These are phyloP conservation scores for Lasioglossum lativentre DNA, from an alignment of 2,888 invertebrate species.

Conservation along the genomic window DNA sequence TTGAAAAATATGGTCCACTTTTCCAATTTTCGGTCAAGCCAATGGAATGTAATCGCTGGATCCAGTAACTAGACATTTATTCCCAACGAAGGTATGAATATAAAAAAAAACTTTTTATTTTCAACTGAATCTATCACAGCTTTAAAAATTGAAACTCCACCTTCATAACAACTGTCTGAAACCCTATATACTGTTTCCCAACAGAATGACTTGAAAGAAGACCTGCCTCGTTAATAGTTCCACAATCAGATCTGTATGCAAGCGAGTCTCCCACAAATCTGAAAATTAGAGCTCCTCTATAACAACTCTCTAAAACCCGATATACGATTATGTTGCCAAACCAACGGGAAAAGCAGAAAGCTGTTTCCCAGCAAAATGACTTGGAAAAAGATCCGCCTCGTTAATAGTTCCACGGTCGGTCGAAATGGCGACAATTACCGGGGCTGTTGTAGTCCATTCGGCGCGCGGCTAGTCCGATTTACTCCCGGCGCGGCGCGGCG, in stretches of 20 bases:
- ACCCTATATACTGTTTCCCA: too few species aligned
- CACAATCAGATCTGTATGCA: neutral
- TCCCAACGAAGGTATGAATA: too few species aligned
- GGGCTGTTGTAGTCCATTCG: neutral
- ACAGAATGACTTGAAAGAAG: too few species aligned
- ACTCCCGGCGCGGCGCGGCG: neutral
- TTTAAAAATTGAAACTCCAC: too few species aligned
- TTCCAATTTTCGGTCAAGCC: too few species aligned
- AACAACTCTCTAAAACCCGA: neutral
- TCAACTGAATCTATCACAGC: too few species aligned
- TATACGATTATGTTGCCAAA: neutral
- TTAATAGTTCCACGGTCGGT: neutral
- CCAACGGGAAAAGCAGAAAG: neutral
- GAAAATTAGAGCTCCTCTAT: neutral
- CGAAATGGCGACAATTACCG: neutral
- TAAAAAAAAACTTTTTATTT: too few species aligned
- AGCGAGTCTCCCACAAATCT: neutral
- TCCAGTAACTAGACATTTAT: too few species aligned
- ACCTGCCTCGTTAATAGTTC: too few species aligned
- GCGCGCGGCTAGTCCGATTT: neutral
- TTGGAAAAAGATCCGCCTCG: neutral
- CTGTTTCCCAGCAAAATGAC: neutral
- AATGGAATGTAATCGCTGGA: too few species aligned
- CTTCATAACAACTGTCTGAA: too few species aligned
- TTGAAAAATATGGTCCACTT: too few species aligned